phyloP scores from a whole-genome alignment of 2,888 invertebrate species.

The Lamellibrachia satsuma region DNA sequence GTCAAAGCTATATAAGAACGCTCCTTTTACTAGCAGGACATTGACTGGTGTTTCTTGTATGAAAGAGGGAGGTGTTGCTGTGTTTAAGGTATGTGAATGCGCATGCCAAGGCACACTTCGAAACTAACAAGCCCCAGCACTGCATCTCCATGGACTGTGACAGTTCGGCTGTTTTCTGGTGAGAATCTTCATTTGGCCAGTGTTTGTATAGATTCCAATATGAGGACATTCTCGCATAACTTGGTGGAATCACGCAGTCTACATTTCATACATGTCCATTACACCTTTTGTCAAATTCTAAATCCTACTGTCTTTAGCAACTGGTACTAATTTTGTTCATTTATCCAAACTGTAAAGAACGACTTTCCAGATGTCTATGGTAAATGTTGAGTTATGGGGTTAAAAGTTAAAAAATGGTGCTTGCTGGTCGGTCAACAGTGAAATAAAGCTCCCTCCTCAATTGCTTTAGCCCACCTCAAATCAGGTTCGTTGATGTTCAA shows the following conservation, averaged over 20 bases:
- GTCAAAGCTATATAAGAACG: too few species aligned
- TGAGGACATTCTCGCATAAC: background rate
- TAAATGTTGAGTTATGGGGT: too few species aligned
- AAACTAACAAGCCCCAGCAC: slow-evolving; percentile 75
- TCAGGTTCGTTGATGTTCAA: too few species aligned
- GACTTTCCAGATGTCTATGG: too few species aligned
- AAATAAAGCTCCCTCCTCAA: too few species aligned
- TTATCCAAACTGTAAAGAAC: too few species aligned
- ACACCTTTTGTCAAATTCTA: too few species aligned
- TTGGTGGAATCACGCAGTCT: background rate
- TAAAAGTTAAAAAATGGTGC: too few species aligned
- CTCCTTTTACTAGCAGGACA: background rate
- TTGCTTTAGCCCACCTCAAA: too few species aligned
- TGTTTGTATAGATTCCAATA: background rate
- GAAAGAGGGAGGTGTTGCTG: background rate
- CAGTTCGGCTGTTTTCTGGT: slow-evolving; percentile 81
- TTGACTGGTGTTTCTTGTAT: background rate
- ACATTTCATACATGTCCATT: background rate
- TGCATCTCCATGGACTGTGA: slow-evolving; percentile 82
- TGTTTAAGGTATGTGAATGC: slow-evolving; percentile 75
- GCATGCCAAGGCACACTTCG: slow-evolving; percentile 79
- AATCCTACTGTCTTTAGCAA: too few species aligned
- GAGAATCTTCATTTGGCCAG: slow-evolving; percentile 49
- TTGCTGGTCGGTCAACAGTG: too few species aligned
- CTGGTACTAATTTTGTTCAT: too few species aligned